Base-by-base conservation (phyloP, 1,140 invertebrate genomes). In the Drosophila nigromelanica region DNA sequence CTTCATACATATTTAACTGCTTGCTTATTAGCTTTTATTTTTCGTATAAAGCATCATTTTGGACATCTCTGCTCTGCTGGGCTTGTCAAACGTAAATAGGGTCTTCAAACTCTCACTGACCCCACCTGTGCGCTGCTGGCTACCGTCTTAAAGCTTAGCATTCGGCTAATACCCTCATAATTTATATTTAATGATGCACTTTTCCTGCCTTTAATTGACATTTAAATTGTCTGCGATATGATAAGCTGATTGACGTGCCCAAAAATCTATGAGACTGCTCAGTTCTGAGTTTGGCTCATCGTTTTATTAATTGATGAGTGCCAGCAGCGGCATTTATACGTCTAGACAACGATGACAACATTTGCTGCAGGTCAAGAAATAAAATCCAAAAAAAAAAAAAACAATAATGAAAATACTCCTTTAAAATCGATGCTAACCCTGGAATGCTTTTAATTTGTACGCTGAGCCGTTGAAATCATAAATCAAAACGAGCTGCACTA, bases 241-340 rank as follows among this genome's bases (percentile, higher is more conserved):
- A 87, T 87, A 87, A 82, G 82, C 82, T 87, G 78, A 87, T 86
- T 86, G 82, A 86, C 77, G 76, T 62, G 76, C 56, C 59, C 64
- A 24, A 58, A 54, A 50, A 50, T 43, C 45, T 33, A 42, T 39
- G 42, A 48, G 51, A 33, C 50, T 47, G 59, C 40, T 66, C 52
- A 67, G 60, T 50, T 63, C 55, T 69, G 43, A 58, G 37, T 63
- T 61, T 42, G 47, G 45, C 58, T 33, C 33, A 11, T 40, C 43
- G 48, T 86, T 83, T 89, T 83, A 89, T 89, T 89, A 89, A 89
- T 89, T 87, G 83, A 87, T 79, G 82, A 76, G 27, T 76, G 56
- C 64, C 51, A 42, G 63, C 21, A 21, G 48, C 21, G 10, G 54
- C 58, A 61, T 76, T 66, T 64, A 48, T 30, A 24, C 42, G 68